A percentile compares a stretch with the other conserved stretches of the same genome.
Conservation (phyloP, 2,888 invertebrate species). For the Sthenelais limicola region DNA sequence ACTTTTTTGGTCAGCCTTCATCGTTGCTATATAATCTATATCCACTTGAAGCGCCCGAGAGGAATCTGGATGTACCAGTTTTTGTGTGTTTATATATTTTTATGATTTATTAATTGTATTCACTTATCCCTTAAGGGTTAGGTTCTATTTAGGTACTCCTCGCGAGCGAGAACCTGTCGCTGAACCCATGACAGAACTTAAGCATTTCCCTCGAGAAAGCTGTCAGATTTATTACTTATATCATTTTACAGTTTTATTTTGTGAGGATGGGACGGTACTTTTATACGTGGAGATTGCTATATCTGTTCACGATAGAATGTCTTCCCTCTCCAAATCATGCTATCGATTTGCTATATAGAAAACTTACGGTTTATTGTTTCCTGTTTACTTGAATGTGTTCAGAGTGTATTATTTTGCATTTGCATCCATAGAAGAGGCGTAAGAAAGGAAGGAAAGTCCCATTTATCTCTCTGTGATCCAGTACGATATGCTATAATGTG, state of each 20-base stretch:
- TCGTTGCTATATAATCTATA: conserved; percentile 34
- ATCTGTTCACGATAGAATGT: not conserved
- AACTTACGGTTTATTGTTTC: conserved; percentile 25
- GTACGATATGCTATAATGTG: conserved; percentile 37
- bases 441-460: not conserved
- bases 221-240: too few species aligned
- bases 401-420: conserved; percentile 7
- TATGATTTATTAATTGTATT: too few species aligned
- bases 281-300: too few species aligned
- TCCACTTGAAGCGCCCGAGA: conserved; percentile 33
- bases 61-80: not conserved
- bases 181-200: too few species aligned
- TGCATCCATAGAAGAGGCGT: not conserved
- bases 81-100: not conserved
- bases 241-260: too few species aligned
- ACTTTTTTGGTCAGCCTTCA: conserved; percentile 30
- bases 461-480: conserved; percentile 28
- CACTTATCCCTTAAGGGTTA: too few species aligned
- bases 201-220: too few species aligned
- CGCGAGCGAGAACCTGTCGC: too few species aligned
- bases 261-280: too few species aligned
- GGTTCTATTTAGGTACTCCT: too few species aligned
- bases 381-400: not conserved
- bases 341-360: not conserved
- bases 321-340: conserved; percentile 1